Evolutionary conservation across 2,113 vertebrate species (phyloP), one percentile per base, ranked within the genome.

Genomic region (Erpornis zantholeuca): DNA sequence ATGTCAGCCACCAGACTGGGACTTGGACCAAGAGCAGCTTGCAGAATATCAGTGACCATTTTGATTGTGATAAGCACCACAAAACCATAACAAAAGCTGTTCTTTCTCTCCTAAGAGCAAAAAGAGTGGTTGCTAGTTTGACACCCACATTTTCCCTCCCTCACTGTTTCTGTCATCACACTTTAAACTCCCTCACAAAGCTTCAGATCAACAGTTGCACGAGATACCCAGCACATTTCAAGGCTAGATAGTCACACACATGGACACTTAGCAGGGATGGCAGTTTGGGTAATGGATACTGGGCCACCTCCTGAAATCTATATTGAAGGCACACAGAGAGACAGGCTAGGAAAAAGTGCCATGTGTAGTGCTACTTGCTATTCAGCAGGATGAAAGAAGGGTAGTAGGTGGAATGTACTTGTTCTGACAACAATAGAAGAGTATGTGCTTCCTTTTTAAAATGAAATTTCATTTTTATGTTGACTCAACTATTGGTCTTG

Each of bases 121-220:
- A n/a, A 69, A 87, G 50, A 82, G 17, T 45, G 44, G 64, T 88
- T 92, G 57, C 65, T 92, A 64, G 38, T 94, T 94, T 82, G 78
- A 86, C 79, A 72, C 61, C 86, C 78, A 66, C 86, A 17, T 79
- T 81, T 71, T 91, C 33, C 73, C 65, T 90, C 91, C 76, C 72
- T 91, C 92, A 23, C 38, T 80, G 35, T 77, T 91, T 90, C 79
- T 90, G n/a, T 71, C 69, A 94, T 96, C 80, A 68, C 21, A 47
- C 49, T 90, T 77, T 68, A 73, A 92, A 69, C 49, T 10, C 61
- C 54, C 54, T 82, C 78, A 38, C 28, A 82, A 38, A 84, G 15
- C 33, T 85, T 78, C 61, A 84, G 24, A 85, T 80, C 54, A 85
- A 63, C 52, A 69, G 27, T 87, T 91, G 45, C 54, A 91, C 36